Evolutionary conservation across 1,140 invertebrate species (phyloP).

Genomic region (Sarcophaga peregrina): DNA sequence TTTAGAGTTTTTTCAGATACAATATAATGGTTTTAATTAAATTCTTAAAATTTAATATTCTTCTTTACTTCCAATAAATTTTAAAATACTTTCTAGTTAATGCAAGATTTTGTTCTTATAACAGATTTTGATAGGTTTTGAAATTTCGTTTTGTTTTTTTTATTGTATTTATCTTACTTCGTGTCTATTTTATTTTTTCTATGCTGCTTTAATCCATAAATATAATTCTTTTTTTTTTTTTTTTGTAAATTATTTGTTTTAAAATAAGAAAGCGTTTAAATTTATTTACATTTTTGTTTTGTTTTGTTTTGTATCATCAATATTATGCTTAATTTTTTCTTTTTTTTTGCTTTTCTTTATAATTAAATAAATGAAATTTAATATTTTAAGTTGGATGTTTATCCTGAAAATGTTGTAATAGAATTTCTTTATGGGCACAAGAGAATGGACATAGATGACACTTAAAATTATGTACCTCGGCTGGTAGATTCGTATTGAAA

Average conservation of each 20-base stretch:
- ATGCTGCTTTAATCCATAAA: neutral
- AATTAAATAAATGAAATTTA: neutral
- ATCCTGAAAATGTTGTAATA: slow-evolving; percentile 46
- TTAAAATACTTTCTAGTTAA: too few species aligned
- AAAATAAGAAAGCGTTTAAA: neutral
- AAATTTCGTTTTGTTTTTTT: too few species aligned
- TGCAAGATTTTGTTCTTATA: too few species aligned
- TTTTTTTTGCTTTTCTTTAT: neutral
- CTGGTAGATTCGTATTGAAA: slow-evolving; percentile 32
- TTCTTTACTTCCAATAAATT: too few species aligned
- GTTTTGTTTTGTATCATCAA: neutral
- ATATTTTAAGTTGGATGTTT: slow-evolving; percentile 45
- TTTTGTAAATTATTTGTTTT: slow-evolving; percentile 17
- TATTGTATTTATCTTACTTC: neutral
- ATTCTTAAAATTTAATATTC: neutral
- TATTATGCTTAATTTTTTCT: neutral
- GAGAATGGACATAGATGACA: slow-evolving; percentile 50
- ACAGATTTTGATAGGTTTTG: too few species aligned
- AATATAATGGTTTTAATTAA: neutral
- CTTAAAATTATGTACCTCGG: slow-evolving; percentile 44
- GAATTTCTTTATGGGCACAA: slow-evolving; percentile 43
- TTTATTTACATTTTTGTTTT: neutral
- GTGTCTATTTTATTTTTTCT: neutral
- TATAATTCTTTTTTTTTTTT: neutral
- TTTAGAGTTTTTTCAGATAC: slow-evolving; percentile 1